Base-by-base conservation (phyloP, 2,797 vertebrate genomes). In the Smutsia gigantea region DNA sequence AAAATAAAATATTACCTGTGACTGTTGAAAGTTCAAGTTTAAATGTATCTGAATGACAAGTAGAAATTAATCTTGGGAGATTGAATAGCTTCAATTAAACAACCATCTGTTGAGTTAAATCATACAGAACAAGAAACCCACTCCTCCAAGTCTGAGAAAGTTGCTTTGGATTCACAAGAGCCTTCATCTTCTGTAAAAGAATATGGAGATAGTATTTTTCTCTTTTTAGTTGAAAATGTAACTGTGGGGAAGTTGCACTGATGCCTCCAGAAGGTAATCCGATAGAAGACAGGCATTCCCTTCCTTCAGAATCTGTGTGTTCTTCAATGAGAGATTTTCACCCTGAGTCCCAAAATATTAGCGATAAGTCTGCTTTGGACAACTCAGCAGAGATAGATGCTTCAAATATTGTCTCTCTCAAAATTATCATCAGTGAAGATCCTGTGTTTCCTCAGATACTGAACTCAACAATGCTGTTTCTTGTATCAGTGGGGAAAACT, bases 351-450 rank as follows among this genome's bases (percentile, higher is more conserved):
- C 98, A 97, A 93, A 97, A 90, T 84, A n/a, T 95, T 87, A 87
- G 87, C 4, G 94, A 97, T 78, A 98, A 98, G 13, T 96, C 98
- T 95, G 98, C 98, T 75, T 97, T 96, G 1, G 98, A 97, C 84
- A 98, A 95, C 3, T 90, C 97, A 2, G 2, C 97, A 79, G 98
- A 98, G 37, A 86, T 98, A 46, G 99, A 99, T 98, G 95, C 98
- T 81, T 98, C 98, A 55, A 99, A 98, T 95, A 98, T 99, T 7
- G 98, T 99, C 89, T 99, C 99, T 83, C 98, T 99, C 34, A 99
- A 99, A 98, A 99, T 99, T 97, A 99, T 99, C 53, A 99, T 99
- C 96, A 99, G 99, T 0, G 99, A 99, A 23, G 99, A 99, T 87
- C 97, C 98, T 99, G 98, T 93, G 98, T 98, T 78, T 96, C 98